Evolutionary conservation across 2,113 vertebrate species (phyloP).

Genomic region (Phoxinus phoxinus): DNA sequence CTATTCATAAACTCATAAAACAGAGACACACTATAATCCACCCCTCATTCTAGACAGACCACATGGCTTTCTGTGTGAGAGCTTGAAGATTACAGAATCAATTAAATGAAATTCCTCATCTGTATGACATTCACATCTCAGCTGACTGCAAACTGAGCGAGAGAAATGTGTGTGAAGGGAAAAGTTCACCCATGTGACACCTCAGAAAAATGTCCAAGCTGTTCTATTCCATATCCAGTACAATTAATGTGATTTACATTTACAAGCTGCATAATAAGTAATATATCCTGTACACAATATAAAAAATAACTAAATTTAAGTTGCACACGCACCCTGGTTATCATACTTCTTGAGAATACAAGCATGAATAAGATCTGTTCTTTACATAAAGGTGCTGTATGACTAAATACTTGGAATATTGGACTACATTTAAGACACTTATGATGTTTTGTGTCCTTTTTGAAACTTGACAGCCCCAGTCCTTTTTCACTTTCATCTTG

Average conservation of each 20-base stretch:
- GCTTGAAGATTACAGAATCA: constrained; percentile 18
- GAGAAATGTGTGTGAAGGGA: not conserved
- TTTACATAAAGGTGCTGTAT: too few species aligned
- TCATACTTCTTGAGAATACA: too few species aligned
- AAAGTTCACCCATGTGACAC: not conserved
- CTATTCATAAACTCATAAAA: not conserved
- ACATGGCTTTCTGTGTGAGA: not conserved
- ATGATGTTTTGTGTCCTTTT: too few species aligned
- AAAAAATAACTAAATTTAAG: too few species aligned
- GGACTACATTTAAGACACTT: too few species aligned
- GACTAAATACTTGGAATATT: too few species aligned
- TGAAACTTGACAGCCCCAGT: too few species aligned
- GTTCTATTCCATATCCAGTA: not conserved
- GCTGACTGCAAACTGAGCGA: not conserved
- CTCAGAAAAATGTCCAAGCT: not conserved
- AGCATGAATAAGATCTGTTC: too few species aligned
- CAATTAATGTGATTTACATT: not conserved
- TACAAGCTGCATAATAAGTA: not conserved
- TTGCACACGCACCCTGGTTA: too few species aligned
- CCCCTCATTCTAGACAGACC: not conserved
- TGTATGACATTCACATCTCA: not conserved
- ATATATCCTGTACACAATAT: too few species aligned
- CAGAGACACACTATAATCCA: not conserved
- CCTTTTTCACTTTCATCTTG: too few species aligned
- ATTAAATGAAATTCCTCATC: constrained; percentile 8